Conservation (phyloP, 2,888 invertebrate species). For the Lasioglossum vierecki region DNA sequence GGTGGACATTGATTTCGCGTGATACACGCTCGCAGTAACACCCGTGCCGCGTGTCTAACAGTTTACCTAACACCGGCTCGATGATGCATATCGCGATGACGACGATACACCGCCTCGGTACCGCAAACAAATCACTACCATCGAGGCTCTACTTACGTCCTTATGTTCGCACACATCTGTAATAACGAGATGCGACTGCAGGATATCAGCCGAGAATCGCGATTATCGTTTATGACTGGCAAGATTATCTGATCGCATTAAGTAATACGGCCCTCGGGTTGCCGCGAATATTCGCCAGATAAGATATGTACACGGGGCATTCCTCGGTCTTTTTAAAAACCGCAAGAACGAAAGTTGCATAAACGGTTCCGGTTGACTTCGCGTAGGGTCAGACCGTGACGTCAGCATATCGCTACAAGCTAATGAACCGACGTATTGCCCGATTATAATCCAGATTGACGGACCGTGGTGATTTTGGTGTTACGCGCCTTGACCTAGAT, state of each 20-base stretch:
- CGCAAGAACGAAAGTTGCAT: background rate
- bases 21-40: conserved; percentile 24
- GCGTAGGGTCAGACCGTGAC: conserved; percentile 9
- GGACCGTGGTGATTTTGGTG: conserved; percentile 19
- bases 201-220: background rate
- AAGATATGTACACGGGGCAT: background rate
- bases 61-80: conserved; percentile 38
- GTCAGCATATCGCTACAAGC: conserved; percentile 33
- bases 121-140: conserved; percentile 52
- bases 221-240: conserved; percentile 45
- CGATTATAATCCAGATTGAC: background rate
- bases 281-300: conserved; percentile 14
- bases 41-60: conserved; percentile 32
- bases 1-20: conserved; percentile 26
- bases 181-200: conserved; percentile 31
- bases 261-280: background rate
- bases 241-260: conserved; percentile 39
- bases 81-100: conserved; percentile 40
- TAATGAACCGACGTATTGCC: background rate
- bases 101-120: conserved; percentile 33
- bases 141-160: conserved; percentile 15
- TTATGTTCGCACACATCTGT: conserved; percentile 44
- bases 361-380: conserved; percentile 5
- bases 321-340: background rate
- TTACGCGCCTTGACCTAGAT: conserved; percentile 37